These are phyloP conservation scores for Bryconaethiops microstoma DNA, from an alignment of 2,797 vertebrate genomes.

Conservation along the genomic window DNA sequence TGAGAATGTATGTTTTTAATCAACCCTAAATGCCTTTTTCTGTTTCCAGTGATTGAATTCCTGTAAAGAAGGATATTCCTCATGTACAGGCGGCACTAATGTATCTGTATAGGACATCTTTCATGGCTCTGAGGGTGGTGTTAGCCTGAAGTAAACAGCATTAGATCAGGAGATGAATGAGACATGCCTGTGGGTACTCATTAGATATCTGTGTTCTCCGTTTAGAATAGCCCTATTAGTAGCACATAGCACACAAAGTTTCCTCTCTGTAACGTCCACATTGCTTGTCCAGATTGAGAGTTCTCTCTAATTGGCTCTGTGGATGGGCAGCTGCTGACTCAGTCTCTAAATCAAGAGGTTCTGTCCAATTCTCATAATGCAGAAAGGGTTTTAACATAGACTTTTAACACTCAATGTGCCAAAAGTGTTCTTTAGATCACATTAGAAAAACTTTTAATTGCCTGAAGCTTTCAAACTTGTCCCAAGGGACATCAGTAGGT, in stretches of 20 bases:
- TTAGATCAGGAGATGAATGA: slow-evolving; percentile 50
- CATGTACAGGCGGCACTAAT: slow-evolving; percentile 12
- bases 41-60: slow-evolving; percentile 31
- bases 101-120: slow-evolving; percentile 15
- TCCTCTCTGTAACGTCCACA: not conserved
- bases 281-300: not conserved
- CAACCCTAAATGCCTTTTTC: slow-evolving; percentile 24
- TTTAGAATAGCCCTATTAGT: slow-evolving; percentile 39
- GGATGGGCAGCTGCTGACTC: not conserved
- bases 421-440: not conserved
- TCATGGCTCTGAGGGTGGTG: slow-evolving; percentile 15
- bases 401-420: not conserved
- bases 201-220: slow-evolving; percentile 42
- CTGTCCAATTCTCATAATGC: not conserved
- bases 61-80: slow-evolving; percentile 15
- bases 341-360: not conserved
- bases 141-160: slow-evolving; percentile 14
- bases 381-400: not conserved
- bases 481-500: too few relatives aligned
- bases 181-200: slow-evolving; percentile 24
- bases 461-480: too few relatives aligned
- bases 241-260: slow-evolving; percentile 17
- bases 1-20: slow-evolving; percentile 17
- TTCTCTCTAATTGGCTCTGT: not conserved
- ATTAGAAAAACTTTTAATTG: not conserved